Percentiles rank a stretch among this genome's conserved stretches.
Evolutionary conservation across 2,888 invertebrate genomes (phyloP).

Genomic region (Spodoptera exigua): DNA sequence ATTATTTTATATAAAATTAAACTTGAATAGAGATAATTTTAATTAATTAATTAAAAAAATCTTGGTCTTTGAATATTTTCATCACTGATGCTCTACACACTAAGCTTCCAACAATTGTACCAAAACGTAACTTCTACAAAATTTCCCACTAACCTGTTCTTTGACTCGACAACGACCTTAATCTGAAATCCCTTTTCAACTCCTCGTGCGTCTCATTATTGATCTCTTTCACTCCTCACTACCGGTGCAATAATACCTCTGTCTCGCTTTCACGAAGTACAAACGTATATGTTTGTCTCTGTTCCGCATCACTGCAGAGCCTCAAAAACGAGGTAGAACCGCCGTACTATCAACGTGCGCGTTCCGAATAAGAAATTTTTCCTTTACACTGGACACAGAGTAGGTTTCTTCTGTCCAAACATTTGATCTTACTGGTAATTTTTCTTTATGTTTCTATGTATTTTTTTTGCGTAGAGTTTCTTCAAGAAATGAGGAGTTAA

Average conservation of each 20-base stretch:
- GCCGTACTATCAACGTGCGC: slow-evolving; percentile 82
- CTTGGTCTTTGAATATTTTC: background rate
- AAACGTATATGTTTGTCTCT: slow-evolving; percentile 67
- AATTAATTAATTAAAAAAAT: too few relatives aligned
- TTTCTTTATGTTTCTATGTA: slow-evolving; percentile 46
- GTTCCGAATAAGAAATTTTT: slow-evolving; percentile 82
- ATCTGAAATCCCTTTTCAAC: slow-evolving; percentile 90
- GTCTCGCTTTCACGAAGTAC: slow-evolving; percentile 66
- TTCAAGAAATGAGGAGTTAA: slow-evolving; percentile 52
- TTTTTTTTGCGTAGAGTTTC: slow-evolving; percentile 52
- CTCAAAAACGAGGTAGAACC: slow-evolving; percentile 87
- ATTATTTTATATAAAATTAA: too few relatives aligned
- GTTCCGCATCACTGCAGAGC: slow-evolving; percentile 87
- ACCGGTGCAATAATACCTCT: slow-evolving; percentile 86
- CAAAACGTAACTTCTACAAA: slow-evolving; percentile 62
- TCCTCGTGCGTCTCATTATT: slow-evolving; percentile 89
- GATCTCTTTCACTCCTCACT: slow-evolving; percentile 90
- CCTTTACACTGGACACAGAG: slow-evolving; percentile 76
- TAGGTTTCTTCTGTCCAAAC: slow-evolving; percentile 60
- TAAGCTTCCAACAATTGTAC: slow-evolving; percentile 18
- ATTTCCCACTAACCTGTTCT: slow-evolving; percentile 79
- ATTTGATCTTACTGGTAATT: slow-evolving; percentile 59
- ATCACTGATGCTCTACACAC: slow-evolving; percentile 25
- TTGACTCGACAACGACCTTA: slow-evolving; percentile 88
- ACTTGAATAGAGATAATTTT: too few relatives aligned